Conservation (phyloP, 1,140 invertebrate species). For the Pseudobourletiella spinata region DNA sequence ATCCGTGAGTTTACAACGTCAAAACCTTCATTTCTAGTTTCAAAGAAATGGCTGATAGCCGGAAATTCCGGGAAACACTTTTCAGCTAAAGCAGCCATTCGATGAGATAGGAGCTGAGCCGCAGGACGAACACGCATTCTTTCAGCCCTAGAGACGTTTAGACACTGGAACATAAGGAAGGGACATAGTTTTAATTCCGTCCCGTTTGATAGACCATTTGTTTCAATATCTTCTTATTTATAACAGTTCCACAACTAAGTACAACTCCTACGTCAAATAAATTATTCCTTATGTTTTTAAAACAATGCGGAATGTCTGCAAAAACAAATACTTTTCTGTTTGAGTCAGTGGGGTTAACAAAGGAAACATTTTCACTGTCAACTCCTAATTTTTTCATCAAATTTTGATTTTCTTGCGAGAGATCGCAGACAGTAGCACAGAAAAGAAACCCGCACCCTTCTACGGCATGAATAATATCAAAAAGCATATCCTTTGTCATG, state of each 20-base stretch:
- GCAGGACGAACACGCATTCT: slow-evolving; percentile 26
- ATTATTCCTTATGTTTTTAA: slow-evolving; percentile 32
- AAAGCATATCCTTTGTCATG: slow-evolving; percentile 21
- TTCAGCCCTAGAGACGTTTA: slow-evolving; percentile 13
- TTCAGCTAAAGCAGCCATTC: slow-evolving; percentile 4
- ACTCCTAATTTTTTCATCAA: neutral
- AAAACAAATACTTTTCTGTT: slow-evolving; percentile 23
- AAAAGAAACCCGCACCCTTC: slow-evolving; percentile 21
- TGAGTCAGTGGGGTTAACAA: slow-evolving; percentile 10
- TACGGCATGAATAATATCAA: slow-evolving; percentile 10
- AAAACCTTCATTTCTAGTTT: slow-evolving; percentile 26
- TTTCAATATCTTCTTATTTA: neutral
- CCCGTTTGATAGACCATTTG: neutral
- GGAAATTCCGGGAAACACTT: neutral
- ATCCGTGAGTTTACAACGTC: slow-evolving; percentile 30
- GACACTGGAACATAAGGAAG: slow-evolving; percentile 4
- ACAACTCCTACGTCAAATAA: slow-evolving; percentile 22
- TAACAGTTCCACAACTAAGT: neutral
- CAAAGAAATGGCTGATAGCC: slow-evolving; percentile 16
- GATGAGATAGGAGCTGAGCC: slow-evolving; percentile 24
- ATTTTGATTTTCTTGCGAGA: neutral
- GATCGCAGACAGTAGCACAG: slow-evolving; percentile 16
- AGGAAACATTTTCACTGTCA: neutral
- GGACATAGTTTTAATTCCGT: slow-evolving; percentile 24
- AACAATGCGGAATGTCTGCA: slow-evolving; percentile 32